Base-by-base conservation (phyloP, 2,888 invertebrate species). In the Keiferia lycopersicella region DNA sequence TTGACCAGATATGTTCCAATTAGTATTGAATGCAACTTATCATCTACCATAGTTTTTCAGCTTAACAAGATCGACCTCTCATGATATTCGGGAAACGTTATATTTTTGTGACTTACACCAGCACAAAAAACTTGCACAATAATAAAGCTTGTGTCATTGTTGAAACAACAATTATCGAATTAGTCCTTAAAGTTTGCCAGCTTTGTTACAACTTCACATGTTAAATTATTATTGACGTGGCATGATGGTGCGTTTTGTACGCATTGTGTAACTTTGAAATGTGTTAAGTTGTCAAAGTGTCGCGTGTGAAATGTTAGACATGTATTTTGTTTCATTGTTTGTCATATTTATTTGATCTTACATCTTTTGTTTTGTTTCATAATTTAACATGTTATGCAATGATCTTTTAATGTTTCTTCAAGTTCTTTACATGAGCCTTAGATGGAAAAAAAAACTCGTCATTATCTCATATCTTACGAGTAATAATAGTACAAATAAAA, bases 191-290 rank as follows among this genome's bases (percentile, higher is more conserved):
- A 75, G 71, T 75, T 75, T 71, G 69, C 72, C 72, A 71, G 74
- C 74, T 77, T 76, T 72, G 74, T 80, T 73, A 67, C 70, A 69
- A 71, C 73, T 74, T 78, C 76, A 71, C 66, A 68, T 69, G 62
- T 66, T 74, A 74, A 80, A 88, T 87, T 86, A 78, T 80, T 82
- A 87, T 83, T 88, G 87, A 86, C 87, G 73, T 75, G 73, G 77
- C 73, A 82, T 82, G 80, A 77, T 77, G 72, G 69, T 73, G 73
- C 76, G 68, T 71, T 66, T 68, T 66, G 61, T 57, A 18, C 16
- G 18, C 34, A 57, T 57, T 57, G 34, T 57, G n/a, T 20, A 22
- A 53, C 26, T 16, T 30, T 34, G 30, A 34, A 34, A n/a, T 22
- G 26, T 45, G 45, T 45, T 45, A 45, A 45, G 45, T 45, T 45